phyloP scores from a whole-genome alignment of 2,888 invertebrate genomes.

The Scrobipalpa atriplicella region DNA sequence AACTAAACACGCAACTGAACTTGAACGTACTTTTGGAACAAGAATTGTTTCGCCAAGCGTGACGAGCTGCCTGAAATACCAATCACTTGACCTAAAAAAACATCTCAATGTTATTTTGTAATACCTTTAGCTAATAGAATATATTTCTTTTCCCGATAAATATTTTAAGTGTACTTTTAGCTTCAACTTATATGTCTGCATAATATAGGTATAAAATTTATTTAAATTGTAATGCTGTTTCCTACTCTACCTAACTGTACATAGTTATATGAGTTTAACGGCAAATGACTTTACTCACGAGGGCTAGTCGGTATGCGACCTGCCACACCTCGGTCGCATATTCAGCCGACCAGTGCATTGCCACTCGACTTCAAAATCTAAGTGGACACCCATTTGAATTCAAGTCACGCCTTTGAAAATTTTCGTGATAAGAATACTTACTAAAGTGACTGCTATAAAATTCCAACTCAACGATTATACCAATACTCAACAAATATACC shows the following conservation, averaged over 20 bases:
- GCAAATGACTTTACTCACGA: constrained; percentile 20
- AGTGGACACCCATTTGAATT: constrained; percentile 4
- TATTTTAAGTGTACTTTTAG: neutral
- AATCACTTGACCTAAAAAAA: constrained; percentile 76
- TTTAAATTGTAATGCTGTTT: neutral
- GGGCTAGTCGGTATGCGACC: constrained; percentile 49
- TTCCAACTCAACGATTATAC: neutral
- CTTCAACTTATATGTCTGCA: too few species aligned
- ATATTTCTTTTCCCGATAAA: neutral
- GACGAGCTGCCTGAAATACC: constrained; percentile 67
- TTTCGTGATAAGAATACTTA: constrained; percentile 10
- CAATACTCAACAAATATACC: too few species aligned
- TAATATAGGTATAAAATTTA: too few species aligned
- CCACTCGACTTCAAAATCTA: constrained; percentile 20
- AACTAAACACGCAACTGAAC: constrained; percentile 48
- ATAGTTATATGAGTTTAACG: neutral
- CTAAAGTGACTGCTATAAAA: neutral
- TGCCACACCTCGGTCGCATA: constrained; percentile 42
- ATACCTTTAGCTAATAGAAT: constrained; percentile 52
- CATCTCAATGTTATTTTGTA: constrained; percentile 63
- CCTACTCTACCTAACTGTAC: neutral
- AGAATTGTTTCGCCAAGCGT: constrained; percentile 56
- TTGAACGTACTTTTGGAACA: constrained; percentile 53
- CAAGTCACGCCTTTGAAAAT: neutral
- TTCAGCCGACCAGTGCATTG: constrained; percentile 35